Base-by-base conservation (phyloP, 2,113 vertebrate species). In the Nanorana parkeri region DNA sequence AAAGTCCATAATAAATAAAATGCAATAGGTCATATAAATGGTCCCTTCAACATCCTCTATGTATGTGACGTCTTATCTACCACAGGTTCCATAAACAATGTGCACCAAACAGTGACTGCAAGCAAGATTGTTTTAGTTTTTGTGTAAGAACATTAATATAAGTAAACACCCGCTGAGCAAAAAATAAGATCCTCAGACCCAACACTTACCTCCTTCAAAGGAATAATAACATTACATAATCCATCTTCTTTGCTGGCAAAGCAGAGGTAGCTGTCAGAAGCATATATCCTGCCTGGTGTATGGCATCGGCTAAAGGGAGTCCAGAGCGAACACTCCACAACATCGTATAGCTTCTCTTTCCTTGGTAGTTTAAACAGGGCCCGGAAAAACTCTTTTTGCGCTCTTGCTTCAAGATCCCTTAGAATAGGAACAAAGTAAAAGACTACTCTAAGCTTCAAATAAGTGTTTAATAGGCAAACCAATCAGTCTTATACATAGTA, bases 271-370 rank as follows among this genome's bases (percentile, higher is more conserved):
- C 87, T 90, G 87, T 99, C 95, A 0, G 97, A 97, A 84, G 94
- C 80, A 63, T 97, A 98, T 78, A 99, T 93, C 0, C 90, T 96
- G 21, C 98, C 98, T 0, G 60, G 88, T 0, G 96, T 98, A 87
- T 99, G 98, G 85, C 95, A 95, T 91, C 97, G 97, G 10, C 94
- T 94, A 60, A 98, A 97, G 0, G 98, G 97, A 0, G 97, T 98
- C 98, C 98, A 99, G 15, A 96, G 91, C 1, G 96, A 93, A 60
- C 98, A 99, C 32, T 94, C 90, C 17, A 91, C 85, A 64, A 96
- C 94, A 1, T 95, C 91, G 0, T 93, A 90, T 63, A 99, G 90
- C 47, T 86, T 91, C 88, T 99, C 98, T 0, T 78, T 86, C 28
- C 95, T 94, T 0, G 97, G 96, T 71, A 99, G 88, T 74, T 96